phyloP scores from a whole-genome alignment of 2,888 invertebrate species.

The Athrips mouffetella region DNA sequence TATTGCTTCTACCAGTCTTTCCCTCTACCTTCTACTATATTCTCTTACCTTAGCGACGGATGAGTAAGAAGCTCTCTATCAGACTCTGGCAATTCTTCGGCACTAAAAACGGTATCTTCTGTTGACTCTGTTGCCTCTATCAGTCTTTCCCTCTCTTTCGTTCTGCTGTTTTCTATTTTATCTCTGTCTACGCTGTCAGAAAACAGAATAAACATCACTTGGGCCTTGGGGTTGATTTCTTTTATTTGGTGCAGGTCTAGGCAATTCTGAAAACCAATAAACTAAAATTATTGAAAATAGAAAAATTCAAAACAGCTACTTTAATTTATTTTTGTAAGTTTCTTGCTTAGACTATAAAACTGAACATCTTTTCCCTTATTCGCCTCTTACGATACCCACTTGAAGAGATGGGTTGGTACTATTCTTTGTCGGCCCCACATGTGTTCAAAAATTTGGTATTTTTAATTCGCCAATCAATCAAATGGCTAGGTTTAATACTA shows the following conservation, averaged over 20 bases:
- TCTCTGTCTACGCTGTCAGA: conserved; percentile 41
- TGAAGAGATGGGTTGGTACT: no score
- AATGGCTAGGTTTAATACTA: no score
- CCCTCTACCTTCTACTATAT: no score
- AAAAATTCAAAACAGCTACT: neutral
- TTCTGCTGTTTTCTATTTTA: conserved; percentile 21
- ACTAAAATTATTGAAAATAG: neutral
- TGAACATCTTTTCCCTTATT: no score
- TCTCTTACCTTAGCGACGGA: conserved; percentile 17
- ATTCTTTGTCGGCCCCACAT: no score
- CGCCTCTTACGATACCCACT: no score
- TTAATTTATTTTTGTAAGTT: neutral
- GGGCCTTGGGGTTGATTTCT: conserved; percentile 57
- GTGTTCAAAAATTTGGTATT: no score
- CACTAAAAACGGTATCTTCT: conserved; percentile 32
- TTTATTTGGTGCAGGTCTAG: conserved; percentile 69
- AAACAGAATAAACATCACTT: conserved; percentile 62
- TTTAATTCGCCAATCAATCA: no score
- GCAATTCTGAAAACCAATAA: conserved; percentile 54
- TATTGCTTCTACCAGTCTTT: no score
- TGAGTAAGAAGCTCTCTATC: conserved; percentile 39
- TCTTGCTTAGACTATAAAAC: no score
- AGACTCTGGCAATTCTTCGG: conserved; percentile 49
- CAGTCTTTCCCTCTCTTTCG: conserved; percentile 20
- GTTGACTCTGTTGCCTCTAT: conserved; percentile 49